Evolutionary conservation across 2,797 vertebrate species (phyloP).

Genomic region (Chiloscyllium punctatum): DNA sequence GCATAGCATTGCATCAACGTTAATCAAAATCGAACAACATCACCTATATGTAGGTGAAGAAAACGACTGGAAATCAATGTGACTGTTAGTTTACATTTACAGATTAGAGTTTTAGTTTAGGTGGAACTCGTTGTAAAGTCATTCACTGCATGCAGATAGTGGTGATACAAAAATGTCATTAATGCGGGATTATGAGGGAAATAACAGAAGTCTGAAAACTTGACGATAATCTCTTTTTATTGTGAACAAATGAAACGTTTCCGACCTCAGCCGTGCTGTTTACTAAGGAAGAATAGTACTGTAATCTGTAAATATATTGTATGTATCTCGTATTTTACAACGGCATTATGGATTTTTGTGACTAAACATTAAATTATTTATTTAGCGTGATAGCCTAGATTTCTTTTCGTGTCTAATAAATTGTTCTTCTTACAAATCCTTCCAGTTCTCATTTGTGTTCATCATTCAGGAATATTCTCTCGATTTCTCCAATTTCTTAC

Average conservation of each 20-base stretch:
- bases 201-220: not conserved
- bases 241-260: not conserved
- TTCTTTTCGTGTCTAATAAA: not conserved
- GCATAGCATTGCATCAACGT: not conserved
- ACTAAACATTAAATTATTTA: conserved; percentile 17
- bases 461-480: not conserved
- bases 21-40: not conserved
- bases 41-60: not conserved
- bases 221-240: not conserved
- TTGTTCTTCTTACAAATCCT: not conserved
- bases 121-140: too few species aligned
- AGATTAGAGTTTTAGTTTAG: not conserved
- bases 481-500: not conserved
- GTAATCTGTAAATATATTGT: conserved; percentile 34
- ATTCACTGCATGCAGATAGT: not conserved
- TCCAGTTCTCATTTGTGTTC: not conserved
- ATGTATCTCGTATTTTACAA: conserved; percentile 20
- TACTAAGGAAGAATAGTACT: not conserved
- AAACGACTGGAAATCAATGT: not conserved
- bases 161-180: not conserved
- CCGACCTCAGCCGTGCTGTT: conserved; percentile 7
- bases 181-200: not conserved
- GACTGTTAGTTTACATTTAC: not conserved
- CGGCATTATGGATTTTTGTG: not conserved
- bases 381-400: not conserved